Evolutionary conservation across 2,113 vertebrate species (phyloP), one percentile per base, ranked within the genome.

Genomic region (Malurus cyaneus): DNA sequence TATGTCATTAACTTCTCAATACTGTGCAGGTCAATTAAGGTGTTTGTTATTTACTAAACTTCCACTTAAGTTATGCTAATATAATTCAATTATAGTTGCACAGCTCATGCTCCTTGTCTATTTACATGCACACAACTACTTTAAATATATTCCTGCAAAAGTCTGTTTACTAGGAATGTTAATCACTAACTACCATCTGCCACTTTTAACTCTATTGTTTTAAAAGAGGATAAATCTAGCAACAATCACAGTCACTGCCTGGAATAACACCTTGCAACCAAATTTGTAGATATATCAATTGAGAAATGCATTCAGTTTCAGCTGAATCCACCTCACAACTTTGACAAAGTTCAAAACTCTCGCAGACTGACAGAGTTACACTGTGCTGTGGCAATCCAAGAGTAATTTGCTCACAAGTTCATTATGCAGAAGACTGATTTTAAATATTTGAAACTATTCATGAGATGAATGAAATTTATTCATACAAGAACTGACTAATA

Each of bases 11-110:
- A 89, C 70, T 73, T 92, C 46, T 28, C 57, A 87, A 76, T 78
- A 66, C 78, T 18, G 18, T 52, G 34, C 52, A 77, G 83, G 80
- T 87, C 92, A 95, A 97, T 94, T 80, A 91, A 94, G 46, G 42
- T 90, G 90, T 87, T 88, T 56, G 83, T 56, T 89, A 82, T 96
- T 96, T 91, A 93, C 86, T 84, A 61, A 94, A 92, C 59, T 88
- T 81, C 41, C 86, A 28, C 83, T 94, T 88, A 57, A 96, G 60
- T 94, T 94, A 96, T 92, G 92, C 69, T 93, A 95, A 96, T 94
- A 44, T 66, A 96, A 93, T 89, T 89, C 82, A 96, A 95, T 93
- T 92, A 87, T 7, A 87, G 92, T 87, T 87, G 92, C 76, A 91
- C 9, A 88, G 77, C 74, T 92, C 88, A 93, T 34, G 57, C 61